These are phyloP conservation scores for Drosophila pandora DNA, from an alignment of 1,140 invertebrate genomes.

Conservation along the genomic window DNA sequence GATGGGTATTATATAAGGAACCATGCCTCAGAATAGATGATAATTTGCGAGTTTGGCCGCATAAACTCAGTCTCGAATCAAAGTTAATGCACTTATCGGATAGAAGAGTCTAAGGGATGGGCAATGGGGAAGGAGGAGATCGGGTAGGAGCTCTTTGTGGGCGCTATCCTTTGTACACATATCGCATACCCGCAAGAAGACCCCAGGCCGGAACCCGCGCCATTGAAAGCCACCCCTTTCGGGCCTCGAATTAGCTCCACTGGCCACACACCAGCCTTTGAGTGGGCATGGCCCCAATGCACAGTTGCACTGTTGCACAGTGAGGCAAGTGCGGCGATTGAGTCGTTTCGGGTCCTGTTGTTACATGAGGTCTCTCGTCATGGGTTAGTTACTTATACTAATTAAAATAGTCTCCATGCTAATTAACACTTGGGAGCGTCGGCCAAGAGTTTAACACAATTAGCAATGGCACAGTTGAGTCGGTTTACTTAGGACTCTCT, in stretches of 20 bases:
- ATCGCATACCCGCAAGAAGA: slow-evolving; percentile 41
- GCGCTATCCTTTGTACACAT: slow-evolving; percentile 60
- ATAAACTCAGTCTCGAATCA: slow-evolving; percentile 9
- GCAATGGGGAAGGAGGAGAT: slow-evolving; percentile 18
- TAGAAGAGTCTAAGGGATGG: slow-evolving; percentile 6
- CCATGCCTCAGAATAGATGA: no score
- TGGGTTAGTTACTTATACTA: background rate
- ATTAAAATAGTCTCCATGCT: background rate
- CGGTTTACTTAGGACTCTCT: no score
- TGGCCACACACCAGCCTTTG: slow-evolving; percentile 68
- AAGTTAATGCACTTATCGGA: slow-evolving; percentile 44
- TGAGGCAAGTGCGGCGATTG: background rate
- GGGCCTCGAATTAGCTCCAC: slow-evolving; percentile 70
- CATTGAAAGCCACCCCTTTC: slow-evolving; percentile 65
- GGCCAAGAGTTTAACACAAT: background rate
- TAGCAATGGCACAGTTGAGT: background rate
- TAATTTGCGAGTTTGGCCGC: no score
- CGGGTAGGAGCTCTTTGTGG: slow-evolving; percentile 27
- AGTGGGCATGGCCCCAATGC: slow-evolving; percentile 67
- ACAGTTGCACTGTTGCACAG: slow-evolving; percentile 31
- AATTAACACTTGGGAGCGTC: background rate
- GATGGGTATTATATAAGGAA: no score
- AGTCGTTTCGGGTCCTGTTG: background rate
- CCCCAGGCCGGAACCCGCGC: slow-evolving; percentile 13
- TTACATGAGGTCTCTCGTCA: background rate